These are phyloP conservation scores for Macroteleia sp. DNA, from an alignment of 2,888 invertebrate species.

Conservation along the genomic window DNA sequence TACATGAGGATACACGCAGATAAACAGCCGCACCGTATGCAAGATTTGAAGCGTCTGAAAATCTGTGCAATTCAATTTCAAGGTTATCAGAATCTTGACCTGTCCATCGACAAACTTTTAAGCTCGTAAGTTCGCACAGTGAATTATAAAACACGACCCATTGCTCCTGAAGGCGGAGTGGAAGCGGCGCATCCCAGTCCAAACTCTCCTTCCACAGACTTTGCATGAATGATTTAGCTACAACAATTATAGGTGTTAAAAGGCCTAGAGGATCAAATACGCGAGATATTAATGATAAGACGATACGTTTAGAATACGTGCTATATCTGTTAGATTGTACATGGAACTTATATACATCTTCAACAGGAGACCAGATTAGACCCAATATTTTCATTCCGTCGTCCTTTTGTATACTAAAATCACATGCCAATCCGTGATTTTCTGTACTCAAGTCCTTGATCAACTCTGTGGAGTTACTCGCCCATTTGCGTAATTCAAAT, in stretches of 20 bases:
- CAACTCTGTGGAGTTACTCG: neutral
- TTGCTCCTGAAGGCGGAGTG: too few relatives aligned
- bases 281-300: neutral
- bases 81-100: too few relatives aligned
- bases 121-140: too few relatives aligned
- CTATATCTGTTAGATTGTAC: neutral
- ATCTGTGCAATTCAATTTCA: too few relatives aligned
- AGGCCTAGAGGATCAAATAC: neutral
- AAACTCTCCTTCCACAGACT: neutral
- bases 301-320: neutral
- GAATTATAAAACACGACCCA: too few relatives aligned
- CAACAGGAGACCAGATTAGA: neutral
- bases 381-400: neutral
- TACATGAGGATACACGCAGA: too few relatives aligned
- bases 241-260: neutral
- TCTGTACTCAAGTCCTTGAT: neutral
- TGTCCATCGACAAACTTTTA: too few relatives aligned
- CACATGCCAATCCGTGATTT: neutral
- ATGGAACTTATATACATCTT: neutral
- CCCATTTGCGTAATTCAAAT: conserved; percentile 6
- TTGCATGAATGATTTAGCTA: neutral
- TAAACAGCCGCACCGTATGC: too few relatives aligned
- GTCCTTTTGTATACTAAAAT: neutral
- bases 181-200: neutral
- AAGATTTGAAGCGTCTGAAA: too few relatives aligned